Evolutionary conservation across 2,797 vertebrate species (phyloP).

Genomic region (Sciurus carolinensis): DNA sequence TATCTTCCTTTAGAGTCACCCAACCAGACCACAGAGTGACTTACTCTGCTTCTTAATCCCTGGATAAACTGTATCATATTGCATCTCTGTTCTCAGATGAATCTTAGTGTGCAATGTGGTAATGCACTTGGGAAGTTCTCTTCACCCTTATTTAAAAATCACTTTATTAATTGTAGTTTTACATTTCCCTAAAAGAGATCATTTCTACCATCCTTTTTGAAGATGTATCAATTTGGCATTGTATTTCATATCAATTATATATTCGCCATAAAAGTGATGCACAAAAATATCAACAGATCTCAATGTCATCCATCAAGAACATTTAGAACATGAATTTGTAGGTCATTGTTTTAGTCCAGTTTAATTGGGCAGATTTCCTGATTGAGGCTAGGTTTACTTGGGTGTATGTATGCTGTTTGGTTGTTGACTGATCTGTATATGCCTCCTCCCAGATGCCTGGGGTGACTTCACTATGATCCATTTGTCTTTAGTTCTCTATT

Average conservation of each 20-base stretch:
- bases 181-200: not conserved
- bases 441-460: not conserved
- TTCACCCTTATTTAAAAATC: not conserved
- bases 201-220: not conserved
- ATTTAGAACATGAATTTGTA: not conserved
- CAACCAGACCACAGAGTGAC: not conserved
- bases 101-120: not conserved
- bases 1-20: not conserved
- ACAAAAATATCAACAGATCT: not conserved
- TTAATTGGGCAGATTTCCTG: not conserved
- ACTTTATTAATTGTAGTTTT: conserved; percentile 33
- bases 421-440: conserved; percentile 16
- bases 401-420: not conserved
- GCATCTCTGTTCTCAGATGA: conserved; percentile 22
- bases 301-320: not conserved
- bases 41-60: not conserved
- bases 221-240: not conserved
- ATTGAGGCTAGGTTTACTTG: not conserved
- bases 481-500: not conserved
- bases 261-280: not conserved
- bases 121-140: not conserved
- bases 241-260: not conserved
- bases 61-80: conserved; percentile 10
- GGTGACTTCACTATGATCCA: not conserved
- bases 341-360: not conserved